Evolutionary conservation across 2,888 invertebrate species (phyloP).

Genomic region (Chymomyza fuscimana): DNA sequence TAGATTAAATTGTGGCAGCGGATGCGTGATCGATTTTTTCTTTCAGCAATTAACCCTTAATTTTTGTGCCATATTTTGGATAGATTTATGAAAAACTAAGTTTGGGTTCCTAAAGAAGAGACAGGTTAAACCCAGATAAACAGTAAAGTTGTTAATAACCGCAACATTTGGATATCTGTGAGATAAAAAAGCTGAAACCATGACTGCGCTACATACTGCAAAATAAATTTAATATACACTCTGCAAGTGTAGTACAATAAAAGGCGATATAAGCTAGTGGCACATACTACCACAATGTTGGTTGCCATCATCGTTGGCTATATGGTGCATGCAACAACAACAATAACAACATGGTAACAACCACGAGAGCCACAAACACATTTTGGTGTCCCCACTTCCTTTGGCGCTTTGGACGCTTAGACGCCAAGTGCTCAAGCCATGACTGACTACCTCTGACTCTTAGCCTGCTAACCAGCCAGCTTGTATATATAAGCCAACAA

Average conservation of each 20-base stretch:
- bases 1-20: too few relatives aligned
- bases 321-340: constrained; percentile 18
- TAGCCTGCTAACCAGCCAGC: not conserved
- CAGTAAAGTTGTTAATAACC: too few relatives aligned
- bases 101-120: too few relatives aligned
- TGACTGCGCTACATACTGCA: not conserved
- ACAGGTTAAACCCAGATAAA: too few relatives aligned
- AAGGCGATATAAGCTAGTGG: constrained; percentile 8
- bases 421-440: not conserved
- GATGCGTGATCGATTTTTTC: too few relatives aligned
- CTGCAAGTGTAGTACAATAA: not conserved
- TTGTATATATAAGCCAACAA: not conserved
- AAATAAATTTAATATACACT: not conserved
- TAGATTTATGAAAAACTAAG: too few relatives aligned
- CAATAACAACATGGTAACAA: not conserved
- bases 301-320: not conserved
- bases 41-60: too few relatives aligned
- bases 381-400: constrained; percentile 51
- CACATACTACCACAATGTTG: not conserved
- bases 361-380: constrained; percentile 24
- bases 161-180: too few relatives aligned
- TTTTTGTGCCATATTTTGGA: too few relatives aligned
- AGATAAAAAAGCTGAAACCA: not conserved
- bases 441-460: not conserved
- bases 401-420: not conserved